These are phyloP conservation scores for Plutella xylostella DNA, from an alignment of 2,888 invertebrate genomes.

Conservation along the genomic window DNA sequence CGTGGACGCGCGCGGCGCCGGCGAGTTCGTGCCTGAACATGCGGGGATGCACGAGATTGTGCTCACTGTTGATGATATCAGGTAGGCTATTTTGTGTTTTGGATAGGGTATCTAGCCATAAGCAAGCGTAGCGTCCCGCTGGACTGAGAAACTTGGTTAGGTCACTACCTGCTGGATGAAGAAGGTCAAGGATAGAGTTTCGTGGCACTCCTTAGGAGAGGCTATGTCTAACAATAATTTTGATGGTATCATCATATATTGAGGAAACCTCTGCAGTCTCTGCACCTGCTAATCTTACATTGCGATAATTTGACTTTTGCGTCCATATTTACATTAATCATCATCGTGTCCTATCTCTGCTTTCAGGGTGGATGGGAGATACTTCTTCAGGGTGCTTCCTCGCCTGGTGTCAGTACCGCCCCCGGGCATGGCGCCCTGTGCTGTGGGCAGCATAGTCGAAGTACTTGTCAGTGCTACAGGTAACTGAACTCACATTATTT, in stretches of 20 bases:
- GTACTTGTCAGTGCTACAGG: conserved; percentile 90
- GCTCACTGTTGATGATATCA: conserved; percentile 73
- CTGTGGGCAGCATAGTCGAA: conserved; percentile 94
- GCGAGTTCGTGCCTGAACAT: conserved; percentile 88
- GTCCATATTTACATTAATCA: background rate
- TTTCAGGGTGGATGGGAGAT: conserved; percentile 67
- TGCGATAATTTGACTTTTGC: too few species aligned
- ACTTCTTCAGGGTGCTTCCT: conserved; percentile 90
- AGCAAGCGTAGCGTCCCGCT: too few species aligned
- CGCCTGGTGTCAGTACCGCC: conserved; percentile 88
- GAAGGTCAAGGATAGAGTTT: too few species aligned
- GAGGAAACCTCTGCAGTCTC: too few species aligned
- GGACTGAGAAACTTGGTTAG: too few species aligned
- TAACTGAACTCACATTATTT: conserved; percentile 24
- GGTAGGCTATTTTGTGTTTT: conserved; percentile 35
- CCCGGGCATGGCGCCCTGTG: conserved; percentile 95
- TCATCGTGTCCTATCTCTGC: background rate
- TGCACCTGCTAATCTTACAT: too few species aligned
- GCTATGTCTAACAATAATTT: too few species aligned
- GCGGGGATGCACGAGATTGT: conserved; percentile 92
- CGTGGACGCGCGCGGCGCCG: conserved; percentile 79
- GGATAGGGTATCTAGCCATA: too few species aligned
- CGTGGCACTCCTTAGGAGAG: too few species aligned
- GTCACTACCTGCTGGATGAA: too few species aligned
- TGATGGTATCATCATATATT: too few species aligned